These are phyloP conservation scores for Oscheius sp. DNA, from an alignment of 2,888 invertebrate genomes.

Conservation along the genomic window DNA sequence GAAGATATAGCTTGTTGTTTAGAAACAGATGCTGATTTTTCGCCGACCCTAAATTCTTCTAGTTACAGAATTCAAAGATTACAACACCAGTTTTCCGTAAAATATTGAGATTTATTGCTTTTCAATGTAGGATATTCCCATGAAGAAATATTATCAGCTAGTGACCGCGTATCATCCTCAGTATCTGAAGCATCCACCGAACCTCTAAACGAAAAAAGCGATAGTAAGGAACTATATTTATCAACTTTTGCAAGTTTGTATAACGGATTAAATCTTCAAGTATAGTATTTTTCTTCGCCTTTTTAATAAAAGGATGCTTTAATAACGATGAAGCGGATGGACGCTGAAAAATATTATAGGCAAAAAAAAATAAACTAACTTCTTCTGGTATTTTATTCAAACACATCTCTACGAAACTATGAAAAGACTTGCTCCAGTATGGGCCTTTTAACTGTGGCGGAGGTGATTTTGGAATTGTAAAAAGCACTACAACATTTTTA, in stretches of 20 bases:
- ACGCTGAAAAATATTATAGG: slow-evolving; percentile 79
- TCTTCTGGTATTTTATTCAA: slow-evolving; percentile 99
- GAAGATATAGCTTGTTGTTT: not conserved
- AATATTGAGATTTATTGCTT: slow-evolving; percentile 7
- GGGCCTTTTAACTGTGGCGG: slow-evolving; percentile 92
- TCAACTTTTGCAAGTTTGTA: not conserved
- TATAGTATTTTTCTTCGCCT: slow-evolving; percentile 97
- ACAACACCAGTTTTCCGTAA: slow-evolving; percentile 4
- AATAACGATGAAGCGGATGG: slow-evolving; percentile 97
- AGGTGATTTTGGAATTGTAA: slow-evolving; percentile 81
- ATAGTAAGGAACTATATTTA: not conserved
- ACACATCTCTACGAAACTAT: slow-evolving; percentile 93
- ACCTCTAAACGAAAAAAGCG: not conserved
- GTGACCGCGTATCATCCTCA: slow-evolving; percentile 55
- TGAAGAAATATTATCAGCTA: slow-evolving; percentile 36
- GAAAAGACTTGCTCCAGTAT: slow-evolving; percentile 90
- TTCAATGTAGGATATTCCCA: slow-evolving; percentile 67
- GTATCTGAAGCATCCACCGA: slow-evolving; percentile 54
- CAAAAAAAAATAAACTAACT: slow-evolving; percentile 76
- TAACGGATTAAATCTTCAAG: slow-evolving; percentile 93
- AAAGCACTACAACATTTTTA: slow-evolving; percentile 16
- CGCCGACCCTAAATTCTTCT: slow-evolving; percentile 9
- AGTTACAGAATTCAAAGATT: not conserved
- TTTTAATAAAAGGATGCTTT: slow-evolving; percentile 93
- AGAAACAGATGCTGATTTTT: not conserved